These are phyloP conservation scores for Thryonomys swinderianus DNA, from an alignment of 2,113 vertebrate genomes.

Conservation along the genomic window DNA sequence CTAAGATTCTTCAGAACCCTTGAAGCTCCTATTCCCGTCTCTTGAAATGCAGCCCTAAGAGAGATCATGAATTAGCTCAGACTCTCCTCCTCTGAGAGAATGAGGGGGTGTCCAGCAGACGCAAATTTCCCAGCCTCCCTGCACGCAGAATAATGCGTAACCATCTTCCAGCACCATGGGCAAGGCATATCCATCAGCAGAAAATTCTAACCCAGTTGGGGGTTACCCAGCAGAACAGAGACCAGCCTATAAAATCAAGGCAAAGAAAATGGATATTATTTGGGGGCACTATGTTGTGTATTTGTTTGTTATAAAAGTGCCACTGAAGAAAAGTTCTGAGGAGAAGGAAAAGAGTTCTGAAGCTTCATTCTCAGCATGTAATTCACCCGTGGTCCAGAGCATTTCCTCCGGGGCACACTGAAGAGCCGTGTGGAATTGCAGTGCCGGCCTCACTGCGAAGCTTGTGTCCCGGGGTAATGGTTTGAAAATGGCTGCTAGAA, in stretches of 20 bases:
- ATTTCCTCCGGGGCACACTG: background rate
- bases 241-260: background rate
- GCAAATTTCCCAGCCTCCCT: too few species aligned
- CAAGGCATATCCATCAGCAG: background rate
- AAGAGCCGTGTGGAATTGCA: background rate
- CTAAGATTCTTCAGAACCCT: background rate
- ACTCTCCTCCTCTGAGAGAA: background rate
- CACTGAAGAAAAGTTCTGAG: background rate
- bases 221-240: background rate
- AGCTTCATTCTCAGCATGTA: background rate
- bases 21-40: background rate
- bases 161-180: background rate
- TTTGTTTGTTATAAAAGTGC: background rate
- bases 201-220: background rate
- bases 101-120: too few species aligned
- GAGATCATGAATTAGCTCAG: fast-evolving
- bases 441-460: background rate
- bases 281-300: background rate
- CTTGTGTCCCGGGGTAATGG: constrained; percentile 1
- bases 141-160: fast-evolving
- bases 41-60: background rate
- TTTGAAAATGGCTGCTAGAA: background rate
- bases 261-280: background rate
- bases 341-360: background rate
- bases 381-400: background rate